These are phyloP conservation scores for Chlorodrepanis virens DNA, from an alignment of 2,113 vertebrate species.

Conservation along the genomic window DNA sequence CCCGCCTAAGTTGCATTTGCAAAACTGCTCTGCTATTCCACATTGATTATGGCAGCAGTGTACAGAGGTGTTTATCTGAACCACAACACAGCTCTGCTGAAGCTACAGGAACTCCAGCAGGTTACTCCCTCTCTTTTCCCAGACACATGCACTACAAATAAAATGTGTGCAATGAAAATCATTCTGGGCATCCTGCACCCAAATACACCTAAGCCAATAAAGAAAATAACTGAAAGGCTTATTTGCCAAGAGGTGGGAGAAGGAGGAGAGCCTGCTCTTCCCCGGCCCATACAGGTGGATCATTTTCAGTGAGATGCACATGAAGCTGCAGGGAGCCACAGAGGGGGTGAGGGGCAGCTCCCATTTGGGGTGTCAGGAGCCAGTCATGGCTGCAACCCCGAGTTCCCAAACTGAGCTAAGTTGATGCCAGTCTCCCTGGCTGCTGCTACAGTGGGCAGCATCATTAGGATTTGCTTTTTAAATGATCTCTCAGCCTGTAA, in stretches of 20 bases:
- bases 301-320: not conserved
- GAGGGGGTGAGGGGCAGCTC: not conserved
- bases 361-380: constrained; percentile 67
- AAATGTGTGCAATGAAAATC: not conserved
- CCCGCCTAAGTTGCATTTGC: constrained; percentile 4
- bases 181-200: not conserved
- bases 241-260: not conserved
- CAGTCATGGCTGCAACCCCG: constrained; percentile 62
- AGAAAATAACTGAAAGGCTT: not conserved
- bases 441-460: constrained; percentile 86
- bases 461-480: constrained; percentile 95
- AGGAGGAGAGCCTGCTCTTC: not conserved
- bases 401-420: constrained; percentile 81
- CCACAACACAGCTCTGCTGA: constrained; percentile 41
- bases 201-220: not conserved
- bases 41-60: constrained; percentile 65
- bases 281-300: not conserved
- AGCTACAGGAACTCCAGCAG: constrained; percentile 34
- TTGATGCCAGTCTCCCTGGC: constrained; percentile 81
- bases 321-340: not conserved
- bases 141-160: not conserved
- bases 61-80: constrained; percentile 65
- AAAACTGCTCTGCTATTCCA: constrained; percentile 68
- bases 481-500: constrained; percentile 90
- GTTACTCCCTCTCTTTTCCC: constrained; percentile 14